These are phyloP conservation scores for Anableps anableps DNA, from an alignment of 2,797 vertebrate genomes.

Conservation along the genomic window DNA sequence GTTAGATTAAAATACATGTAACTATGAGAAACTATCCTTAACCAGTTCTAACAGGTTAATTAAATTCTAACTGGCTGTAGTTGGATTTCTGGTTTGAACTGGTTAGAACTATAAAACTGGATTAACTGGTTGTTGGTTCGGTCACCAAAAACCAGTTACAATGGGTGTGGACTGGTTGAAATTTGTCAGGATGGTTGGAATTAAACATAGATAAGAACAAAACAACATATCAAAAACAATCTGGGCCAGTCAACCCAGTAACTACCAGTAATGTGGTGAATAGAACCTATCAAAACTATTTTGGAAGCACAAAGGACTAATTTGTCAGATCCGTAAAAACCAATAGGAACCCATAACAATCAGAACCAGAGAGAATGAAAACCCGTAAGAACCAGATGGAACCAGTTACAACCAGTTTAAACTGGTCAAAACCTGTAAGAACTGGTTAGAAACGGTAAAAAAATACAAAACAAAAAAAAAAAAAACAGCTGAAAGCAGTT, in stretches of 20 bases:
- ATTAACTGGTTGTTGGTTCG: too few species aligned
- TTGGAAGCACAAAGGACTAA: background rate
- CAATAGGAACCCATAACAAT: slow-evolving; percentile 4
- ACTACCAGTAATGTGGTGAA: background rate
- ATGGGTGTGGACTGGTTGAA: background rate
- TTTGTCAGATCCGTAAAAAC: background rate
- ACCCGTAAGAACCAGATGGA: background rate
- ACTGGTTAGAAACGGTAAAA: too few species aligned
- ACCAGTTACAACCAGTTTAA: background rate
- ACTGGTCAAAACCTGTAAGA: background rate
- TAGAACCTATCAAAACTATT: background rate
- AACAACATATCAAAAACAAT: background rate
- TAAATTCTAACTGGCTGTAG: background rate
- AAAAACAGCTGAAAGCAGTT: background rate
- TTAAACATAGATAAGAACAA: background rate
- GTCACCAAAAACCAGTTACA: too few species aligned
- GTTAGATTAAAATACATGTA: background rate
- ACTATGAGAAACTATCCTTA: background rate
- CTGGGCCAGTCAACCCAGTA: background rate
- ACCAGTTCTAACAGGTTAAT: background rate
- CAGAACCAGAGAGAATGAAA: background rate
- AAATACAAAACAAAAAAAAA: background rate
- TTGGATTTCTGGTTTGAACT: background rate
- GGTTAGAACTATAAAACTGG: background rate
- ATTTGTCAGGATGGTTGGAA: background rate